Percentiles rank a stretch among this genome's conserved stretches.
Conservation (phyloP, 2,113 vertebrate species). For the Neofelis nebulosa region DNA sequence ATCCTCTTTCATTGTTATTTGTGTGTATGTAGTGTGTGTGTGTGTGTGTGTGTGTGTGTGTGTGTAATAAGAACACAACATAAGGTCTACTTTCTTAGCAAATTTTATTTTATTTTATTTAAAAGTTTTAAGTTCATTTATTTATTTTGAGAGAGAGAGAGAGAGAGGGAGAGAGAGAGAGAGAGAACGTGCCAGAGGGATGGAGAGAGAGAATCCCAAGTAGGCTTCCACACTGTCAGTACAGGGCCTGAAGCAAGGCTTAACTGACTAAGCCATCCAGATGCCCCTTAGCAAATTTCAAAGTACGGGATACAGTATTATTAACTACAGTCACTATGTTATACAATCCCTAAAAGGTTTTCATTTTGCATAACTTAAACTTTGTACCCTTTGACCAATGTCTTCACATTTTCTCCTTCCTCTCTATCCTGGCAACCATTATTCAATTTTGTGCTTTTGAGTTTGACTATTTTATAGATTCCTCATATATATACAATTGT, state of each 20-base stretch:
- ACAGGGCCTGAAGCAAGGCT: too few relatives aligned
- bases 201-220: too few relatives aligned
- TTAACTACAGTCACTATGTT: not conserved
- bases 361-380: not conserved
- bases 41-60: not conserved
- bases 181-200: too few relatives aligned
- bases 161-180: too few relatives aligned
- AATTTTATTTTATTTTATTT: not conserved
- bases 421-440: not conserved
- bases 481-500: not conserved
- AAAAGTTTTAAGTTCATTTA: too few relatives aligned
- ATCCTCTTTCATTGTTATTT: not conserved
- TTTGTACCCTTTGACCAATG: not conserved
- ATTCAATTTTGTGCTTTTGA: not conserved
- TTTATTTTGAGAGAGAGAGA: too few relatives aligned
- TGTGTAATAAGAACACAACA: not conserved
- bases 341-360: not conserved
- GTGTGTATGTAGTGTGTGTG: not conserved
- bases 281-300: too few relatives aligned
- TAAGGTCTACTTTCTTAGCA: not conserved
- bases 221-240: too few relatives aligned
- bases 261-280: too few relatives aligned
- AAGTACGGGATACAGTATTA: not conserved
- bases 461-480: not conserved
- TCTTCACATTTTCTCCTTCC: not conserved